These are phyloP conservation scores for Sericinus montela DNA, from an alignment of 2,888 invertebrate species.

Conservation along the genomic window DNA sequence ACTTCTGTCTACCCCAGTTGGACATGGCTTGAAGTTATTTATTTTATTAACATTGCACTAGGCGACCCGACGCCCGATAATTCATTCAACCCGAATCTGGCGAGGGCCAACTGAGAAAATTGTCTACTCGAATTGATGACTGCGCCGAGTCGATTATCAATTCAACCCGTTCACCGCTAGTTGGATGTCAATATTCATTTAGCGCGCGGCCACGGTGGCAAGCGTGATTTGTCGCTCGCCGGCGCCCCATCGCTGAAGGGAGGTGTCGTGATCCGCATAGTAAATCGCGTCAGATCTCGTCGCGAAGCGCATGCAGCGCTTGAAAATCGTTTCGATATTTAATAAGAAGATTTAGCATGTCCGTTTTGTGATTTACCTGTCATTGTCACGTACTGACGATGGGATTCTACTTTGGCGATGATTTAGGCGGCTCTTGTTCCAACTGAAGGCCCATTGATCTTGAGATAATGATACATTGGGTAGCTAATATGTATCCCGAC, in stretches of 20 bases:
- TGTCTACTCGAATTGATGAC: constrained; percentile 20
- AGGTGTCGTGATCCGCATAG: constrained; percentile 53
- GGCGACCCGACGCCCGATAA: not conserved
- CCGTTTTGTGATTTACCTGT: too few species aligned
- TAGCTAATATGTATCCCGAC: too few species aligned
- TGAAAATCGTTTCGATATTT: constrained; percentile 53
- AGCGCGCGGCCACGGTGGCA: constrained; percentile 47
- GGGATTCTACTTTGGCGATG: too few species aligned
- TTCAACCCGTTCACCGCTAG: constrained; percentile 62
- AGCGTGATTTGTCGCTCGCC: constrained; percentile 61
- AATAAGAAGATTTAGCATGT: constrained; percentile 35
- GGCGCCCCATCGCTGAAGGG: constrained; percentile 32
- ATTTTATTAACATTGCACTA: not conserved
- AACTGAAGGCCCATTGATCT: too few species aligned
- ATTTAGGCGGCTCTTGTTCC: too few species aligned
- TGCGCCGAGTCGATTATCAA: constrained; percentile 54
- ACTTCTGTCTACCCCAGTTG: too few species aligned
- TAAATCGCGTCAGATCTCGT: constrained; percentile 41
- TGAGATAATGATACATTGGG: too few species aligned
- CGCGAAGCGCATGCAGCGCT: constrained; percentile 36
- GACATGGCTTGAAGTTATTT: too few species aligned
- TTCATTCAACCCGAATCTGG: not conserved
- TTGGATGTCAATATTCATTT: constrained; percentile 77
- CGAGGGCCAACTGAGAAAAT: not conserved
- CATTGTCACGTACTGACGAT: too few species aligned